Percentiles rank a stretch among this genome's conserved stretches.
phyloP scores from a whole-genome alignment of 2,888 invertebrate species.

The Chrysina gloriosa region DNA sequence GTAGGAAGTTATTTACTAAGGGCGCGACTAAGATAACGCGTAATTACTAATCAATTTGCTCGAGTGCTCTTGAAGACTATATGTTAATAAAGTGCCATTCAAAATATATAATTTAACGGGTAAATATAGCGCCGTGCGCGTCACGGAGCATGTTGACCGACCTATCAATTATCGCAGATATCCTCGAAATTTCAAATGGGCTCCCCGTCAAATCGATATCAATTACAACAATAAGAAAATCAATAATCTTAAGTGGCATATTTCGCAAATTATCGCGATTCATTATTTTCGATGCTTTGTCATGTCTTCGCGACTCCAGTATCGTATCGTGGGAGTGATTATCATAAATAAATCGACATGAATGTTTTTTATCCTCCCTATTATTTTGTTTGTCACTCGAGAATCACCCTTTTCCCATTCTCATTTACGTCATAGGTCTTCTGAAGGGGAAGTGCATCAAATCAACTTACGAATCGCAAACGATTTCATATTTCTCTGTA shows the following conservation, averaged over 20 bases:
- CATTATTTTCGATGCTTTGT: too few species aligned
- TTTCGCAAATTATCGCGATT: too few species aligned
- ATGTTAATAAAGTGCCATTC: constrained; percentile 3
- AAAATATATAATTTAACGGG: neutral
- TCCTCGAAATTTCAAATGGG: constrained; percentile 5
- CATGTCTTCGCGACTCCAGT: too few species aligned
- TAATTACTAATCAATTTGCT: neutral
- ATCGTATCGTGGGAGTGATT: too few species aligned
- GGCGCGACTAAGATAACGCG: neutral
- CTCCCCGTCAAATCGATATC: constrained; percentile 8
- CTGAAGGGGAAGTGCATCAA: too few species aligned
- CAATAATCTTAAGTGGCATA: constrained; percentile 13
- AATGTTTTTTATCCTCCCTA: too few species aligned
- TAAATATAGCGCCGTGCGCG: neutral
- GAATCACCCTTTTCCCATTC: too few species aligned
- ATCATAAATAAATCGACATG: too few species aligned
- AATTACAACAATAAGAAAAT: neutral
- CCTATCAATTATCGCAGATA: constrained; percentile 5
- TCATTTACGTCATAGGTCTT: too few species aligned
- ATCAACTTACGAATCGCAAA: too few species aligned
- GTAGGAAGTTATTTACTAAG: neutral
- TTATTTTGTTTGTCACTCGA: too few species aligned
- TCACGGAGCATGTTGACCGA: constrained; percentile 7
- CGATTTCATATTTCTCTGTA: too few species aligned
- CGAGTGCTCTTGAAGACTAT: neutral